phyloP scores from a whole-genome alignment of 2,113 vertebrate species.

The Pomatorhinus ruficollis region DNA sequence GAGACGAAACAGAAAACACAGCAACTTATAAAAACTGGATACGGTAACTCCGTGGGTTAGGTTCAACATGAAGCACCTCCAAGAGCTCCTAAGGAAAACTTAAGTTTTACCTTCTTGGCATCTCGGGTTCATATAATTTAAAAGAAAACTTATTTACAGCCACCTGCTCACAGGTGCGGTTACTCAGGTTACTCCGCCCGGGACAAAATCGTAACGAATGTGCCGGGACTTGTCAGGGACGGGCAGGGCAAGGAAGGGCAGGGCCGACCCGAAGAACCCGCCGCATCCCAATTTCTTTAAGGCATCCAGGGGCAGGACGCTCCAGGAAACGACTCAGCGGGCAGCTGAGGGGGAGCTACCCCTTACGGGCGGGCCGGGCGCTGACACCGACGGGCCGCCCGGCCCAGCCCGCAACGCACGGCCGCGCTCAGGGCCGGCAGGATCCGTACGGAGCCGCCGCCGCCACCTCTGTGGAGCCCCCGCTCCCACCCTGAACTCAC shows the following conservation, averaged over 20 bases:
- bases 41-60: rapidly evolving
- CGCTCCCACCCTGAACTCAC: not conserved
- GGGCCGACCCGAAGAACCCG: too few species aligned
- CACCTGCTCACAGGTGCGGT: not conserved
- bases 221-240: too few species aligned
- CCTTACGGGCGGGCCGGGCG: rapidly evolving
- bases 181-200: not conserved
- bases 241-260: not conserved
- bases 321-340: not conserved
- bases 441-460: not conserved
- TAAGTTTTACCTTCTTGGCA: not conserved
- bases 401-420: not conserved
- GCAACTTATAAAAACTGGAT: rapidly evolving
- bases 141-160: not conserved
- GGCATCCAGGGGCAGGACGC: not conserved
- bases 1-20: rapidly evolving
- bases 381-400: not conserved
- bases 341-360: too few species aligned
- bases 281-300: not conserved
- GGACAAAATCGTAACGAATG: rapidly evolving
- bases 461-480: too few species aligned
- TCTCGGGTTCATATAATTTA: rapidly evolving
- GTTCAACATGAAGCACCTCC: not conserved
- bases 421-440: not conserved
- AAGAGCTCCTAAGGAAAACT: not conserved